Evolutionary conservation across 1,140 invertebrate genomes (phyloP).

Genomic region (Stegodyphus mimosarum): DNA sequence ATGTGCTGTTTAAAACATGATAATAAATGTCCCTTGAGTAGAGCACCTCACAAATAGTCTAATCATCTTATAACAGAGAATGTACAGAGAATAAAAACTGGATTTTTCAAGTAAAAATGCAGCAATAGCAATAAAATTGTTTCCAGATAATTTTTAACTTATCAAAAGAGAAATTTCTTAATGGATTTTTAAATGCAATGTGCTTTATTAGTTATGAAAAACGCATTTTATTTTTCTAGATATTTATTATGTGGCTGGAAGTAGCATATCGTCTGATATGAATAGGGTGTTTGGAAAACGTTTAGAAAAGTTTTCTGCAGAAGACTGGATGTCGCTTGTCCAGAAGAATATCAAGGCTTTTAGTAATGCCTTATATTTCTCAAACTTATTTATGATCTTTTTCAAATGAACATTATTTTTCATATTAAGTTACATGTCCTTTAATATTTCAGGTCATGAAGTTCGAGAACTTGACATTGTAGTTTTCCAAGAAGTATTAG

Average conservation of each 20-base stretch:
- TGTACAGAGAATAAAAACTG: no score
- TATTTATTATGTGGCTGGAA: constrained; percentile 69
- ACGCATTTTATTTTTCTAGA: constrained; percentile 50
- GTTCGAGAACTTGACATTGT: constrained; percentile 73
- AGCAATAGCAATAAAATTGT: not conserved
- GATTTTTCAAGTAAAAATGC: not conserved
- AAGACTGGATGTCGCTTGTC: constrained; percentile 74
- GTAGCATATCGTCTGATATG: constrained; percentile 8
- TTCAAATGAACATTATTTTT: not conserved
- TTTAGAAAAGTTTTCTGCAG: constrained; percentile 71
- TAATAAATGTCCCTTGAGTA: no score
- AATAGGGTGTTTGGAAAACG: constrained; percentile 69
- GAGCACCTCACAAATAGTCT: no score
- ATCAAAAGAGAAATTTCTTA: not conserved
- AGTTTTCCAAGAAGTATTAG: constrained; percentile 76
- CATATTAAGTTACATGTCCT: not conserved
- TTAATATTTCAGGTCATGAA: constrained; percentile 71
- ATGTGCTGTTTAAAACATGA: no score
- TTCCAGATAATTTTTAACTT: not conserved
- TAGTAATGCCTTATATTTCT: constrained; percentile 69
- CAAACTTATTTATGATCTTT: not conserved
- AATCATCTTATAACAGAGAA: no score
- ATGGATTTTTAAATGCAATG: not conserved
- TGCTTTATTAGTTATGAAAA: no score
- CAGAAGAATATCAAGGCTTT: constrained; percentile 77